A percentile compares a stretch with the other conserved stretches of the same genome.
Evolutionary conservation across 2,888 invertebrate genomes (phyloP).

Genomic region (Heterodera filipjevi): DNA sequence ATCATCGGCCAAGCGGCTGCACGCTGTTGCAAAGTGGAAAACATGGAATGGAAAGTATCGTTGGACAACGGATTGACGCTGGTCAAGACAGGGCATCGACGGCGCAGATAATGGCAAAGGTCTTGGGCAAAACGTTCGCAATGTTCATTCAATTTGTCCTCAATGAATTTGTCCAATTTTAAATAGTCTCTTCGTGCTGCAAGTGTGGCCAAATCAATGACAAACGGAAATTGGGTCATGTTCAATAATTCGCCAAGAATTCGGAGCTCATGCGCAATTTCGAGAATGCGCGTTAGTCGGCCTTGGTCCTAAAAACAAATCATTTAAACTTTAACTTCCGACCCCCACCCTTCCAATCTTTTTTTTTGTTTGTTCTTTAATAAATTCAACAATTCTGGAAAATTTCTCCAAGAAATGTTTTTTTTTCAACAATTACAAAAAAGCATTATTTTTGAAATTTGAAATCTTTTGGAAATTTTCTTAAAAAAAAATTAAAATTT

Average conservation of each 20-base stretch:
- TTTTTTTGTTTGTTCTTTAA: no score
- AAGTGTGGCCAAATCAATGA: slow-evolving; percentile 94
- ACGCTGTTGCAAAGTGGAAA: slow-evolving; percentile 78
- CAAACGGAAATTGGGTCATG: slow-evolving; percentile 78
- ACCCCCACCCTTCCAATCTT: no score
- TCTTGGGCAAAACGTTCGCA: slow-evolving; percentile 69
- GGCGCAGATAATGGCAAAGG: slow-evolving; percentile 45
- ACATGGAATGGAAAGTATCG: slow-evolving; percentile 86
- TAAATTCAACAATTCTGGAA: no score
- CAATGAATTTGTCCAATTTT: slow-evolving; percentile 96
- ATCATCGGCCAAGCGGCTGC: slow-evolving; percentile 31
- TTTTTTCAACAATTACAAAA: no score
- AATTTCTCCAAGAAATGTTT: no score
- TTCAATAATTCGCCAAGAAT: slow-evolving; percentile 16
- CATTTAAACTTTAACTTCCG: no score
- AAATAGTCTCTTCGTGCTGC: slow-evolving; percentile 94
- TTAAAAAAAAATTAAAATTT: no score
- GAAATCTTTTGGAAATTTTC: no score
- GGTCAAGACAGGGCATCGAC: slow-evolving; percentile 38
- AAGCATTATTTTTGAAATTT: fast-evolving
- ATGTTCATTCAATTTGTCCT: slow-evolving; percentile 93
- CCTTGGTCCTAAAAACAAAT: slow-evolving; percentile 76
- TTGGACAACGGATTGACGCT: slow-evolving; percentile 79
- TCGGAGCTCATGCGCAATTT: slow-evolving; percentile 68
- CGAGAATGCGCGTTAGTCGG: slow-evolving; percentile 87